Evolutionary conservation across 2,888 invertebrate genomes (phyloP).

Genomic region (Arenicola marina): DNA sequence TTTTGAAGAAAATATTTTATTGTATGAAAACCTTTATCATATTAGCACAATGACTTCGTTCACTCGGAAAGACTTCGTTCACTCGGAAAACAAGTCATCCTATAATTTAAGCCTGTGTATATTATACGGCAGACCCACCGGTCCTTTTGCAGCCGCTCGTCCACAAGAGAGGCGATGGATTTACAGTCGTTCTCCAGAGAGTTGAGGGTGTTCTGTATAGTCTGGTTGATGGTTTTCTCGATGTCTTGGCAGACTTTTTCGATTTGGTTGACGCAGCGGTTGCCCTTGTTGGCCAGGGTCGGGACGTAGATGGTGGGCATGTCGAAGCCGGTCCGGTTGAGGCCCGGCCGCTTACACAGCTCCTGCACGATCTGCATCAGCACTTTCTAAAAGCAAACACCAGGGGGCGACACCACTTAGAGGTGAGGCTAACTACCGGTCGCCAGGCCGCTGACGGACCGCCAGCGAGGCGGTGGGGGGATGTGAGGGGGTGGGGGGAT

Average conservation of each 20-base stretch:
- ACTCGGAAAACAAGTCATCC: too few species aligned
- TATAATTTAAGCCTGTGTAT: not conserved
- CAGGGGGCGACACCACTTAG: too few species aligned
- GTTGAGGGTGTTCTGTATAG: conserved; percentile 67
- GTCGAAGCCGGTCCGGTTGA: conserved; percentile 67
- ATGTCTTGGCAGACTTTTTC: conserved; percentile 66
- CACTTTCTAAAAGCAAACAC: conserved; percentile 20
- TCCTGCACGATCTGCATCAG: conserved; percentile 69
- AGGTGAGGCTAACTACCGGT: too few species aligned
- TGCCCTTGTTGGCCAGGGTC: conserved; percentile 21
- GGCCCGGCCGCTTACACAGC: conserved; percentile 66
- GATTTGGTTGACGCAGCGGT: conserved; percentile 66
- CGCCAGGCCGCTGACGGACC: too few species aligned
- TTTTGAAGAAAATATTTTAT: not conserved
- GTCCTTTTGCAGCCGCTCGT: conserved; percentile 60
- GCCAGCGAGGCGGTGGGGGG: too few species aligned
- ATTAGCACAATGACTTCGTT: too few species aligned
- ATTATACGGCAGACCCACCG: conserved; percentile 21
- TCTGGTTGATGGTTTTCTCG: conserved; percentile 66
- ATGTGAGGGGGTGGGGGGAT: too few species aligned
- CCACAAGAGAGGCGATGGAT: conserved; percentile 61
- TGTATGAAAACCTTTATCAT: not conserved
- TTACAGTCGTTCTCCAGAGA: conserved; percentile 66
- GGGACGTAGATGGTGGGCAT: conserved; percentile 68
- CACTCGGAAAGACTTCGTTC: too few species aligned